Evolutionary conservation across 1,140 invertebrate species (phyloP).

Genomic region (Drosophila melanogaster): DNA sequence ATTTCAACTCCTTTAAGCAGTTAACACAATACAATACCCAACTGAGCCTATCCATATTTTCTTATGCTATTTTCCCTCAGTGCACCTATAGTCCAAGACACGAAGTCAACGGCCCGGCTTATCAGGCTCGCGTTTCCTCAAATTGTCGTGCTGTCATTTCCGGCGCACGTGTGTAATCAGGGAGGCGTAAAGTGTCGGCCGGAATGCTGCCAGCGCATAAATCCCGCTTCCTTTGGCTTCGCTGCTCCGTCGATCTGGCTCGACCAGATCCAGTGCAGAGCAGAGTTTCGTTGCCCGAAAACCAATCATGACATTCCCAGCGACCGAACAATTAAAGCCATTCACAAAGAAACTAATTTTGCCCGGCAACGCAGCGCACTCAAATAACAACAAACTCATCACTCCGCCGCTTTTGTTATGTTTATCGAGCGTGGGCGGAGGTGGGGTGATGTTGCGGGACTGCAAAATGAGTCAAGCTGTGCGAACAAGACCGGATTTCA

Average conservation of each 20-base stretch:
- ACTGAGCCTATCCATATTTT: too few species aligned
- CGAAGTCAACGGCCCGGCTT: conserved; percentile 23
- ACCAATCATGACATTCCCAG: conserved; percentile 45
- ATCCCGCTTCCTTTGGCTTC: neutral
- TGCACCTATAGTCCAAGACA: conserved; percentile 7
- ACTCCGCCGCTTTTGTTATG: conserved; percentile 29
- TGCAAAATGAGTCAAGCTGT: conserved; percentile 41
- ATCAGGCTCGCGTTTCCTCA: conserved; percentile 51
- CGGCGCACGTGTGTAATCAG: conserved; percentile 65
- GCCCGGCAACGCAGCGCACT: conserved; percentile 19
- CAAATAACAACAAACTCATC: conserved; percentile 38
- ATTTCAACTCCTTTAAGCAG: too few species aligned
- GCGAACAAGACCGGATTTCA: conserved; percentile 48
- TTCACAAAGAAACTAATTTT: conserved; percentile 58
- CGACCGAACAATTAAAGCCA: conserved; percentile 67
- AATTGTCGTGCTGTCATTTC: conserved; percentile 62
- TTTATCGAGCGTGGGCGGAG: conserved; percentile 25
- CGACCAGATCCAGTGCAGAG: too few species aligned
- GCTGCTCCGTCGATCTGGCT: neutral
- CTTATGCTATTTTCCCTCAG: conserved; percentile 4
- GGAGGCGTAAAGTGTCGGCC: conserved; percentile 48
- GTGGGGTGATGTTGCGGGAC: neutral
- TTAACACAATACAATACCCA: too few species aligned
- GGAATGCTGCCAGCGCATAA: conserved; percentile 32
- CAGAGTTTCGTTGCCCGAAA: neutral